These are phyloP conservation scores for Bombus impatiens DNA, from an alignment of 1,140 invertebrate genomes.

Conservation along the genomic window DNA sequence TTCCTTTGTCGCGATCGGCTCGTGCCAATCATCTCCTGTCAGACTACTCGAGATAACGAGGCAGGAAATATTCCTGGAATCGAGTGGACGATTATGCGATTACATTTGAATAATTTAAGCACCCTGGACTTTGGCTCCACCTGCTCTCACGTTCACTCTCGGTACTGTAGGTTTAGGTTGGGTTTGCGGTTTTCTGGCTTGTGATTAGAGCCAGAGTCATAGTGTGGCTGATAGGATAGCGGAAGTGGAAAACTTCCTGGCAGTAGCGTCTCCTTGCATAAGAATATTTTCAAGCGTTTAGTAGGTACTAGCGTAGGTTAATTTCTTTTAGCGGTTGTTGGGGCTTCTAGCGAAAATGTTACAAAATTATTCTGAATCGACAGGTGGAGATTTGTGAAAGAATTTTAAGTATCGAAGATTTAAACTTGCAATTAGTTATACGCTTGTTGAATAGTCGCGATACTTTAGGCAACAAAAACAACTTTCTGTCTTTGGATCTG, in stretches of 20 bases:
- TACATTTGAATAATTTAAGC: conserved; percentile 59
- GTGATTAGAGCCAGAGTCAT: neutral
- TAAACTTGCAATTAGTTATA: neutral
- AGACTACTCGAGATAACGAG: conserved; percentile 67
- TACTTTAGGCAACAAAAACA: no score
- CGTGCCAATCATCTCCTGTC: conserved; percentile 33
- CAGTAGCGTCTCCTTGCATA: no score
- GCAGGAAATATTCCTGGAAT: conserved; percentile 51
- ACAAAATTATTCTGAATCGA: neutral
- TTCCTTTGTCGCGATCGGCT: conserved; percentile 59
- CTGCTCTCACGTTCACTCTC: neutral
- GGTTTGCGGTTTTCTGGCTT: neutral
- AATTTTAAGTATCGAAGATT: neutral
- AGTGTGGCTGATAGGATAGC: no score
- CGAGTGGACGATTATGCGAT: conserved; percentile 31
- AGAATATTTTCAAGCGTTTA: neutral
- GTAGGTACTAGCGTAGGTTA: neutral
- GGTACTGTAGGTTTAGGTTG: neutral
- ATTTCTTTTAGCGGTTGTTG: neutral
- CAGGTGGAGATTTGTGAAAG: neutral
- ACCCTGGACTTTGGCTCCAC: neutral
- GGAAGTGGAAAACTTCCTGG: no score
- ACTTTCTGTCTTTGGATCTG: no score
- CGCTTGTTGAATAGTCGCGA: no score
- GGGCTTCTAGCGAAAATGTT: neutral